phyloP scores from a whole-genome alignment of 2,113 vertebrate genomes.

The Psittacus erithacus region DNA sequence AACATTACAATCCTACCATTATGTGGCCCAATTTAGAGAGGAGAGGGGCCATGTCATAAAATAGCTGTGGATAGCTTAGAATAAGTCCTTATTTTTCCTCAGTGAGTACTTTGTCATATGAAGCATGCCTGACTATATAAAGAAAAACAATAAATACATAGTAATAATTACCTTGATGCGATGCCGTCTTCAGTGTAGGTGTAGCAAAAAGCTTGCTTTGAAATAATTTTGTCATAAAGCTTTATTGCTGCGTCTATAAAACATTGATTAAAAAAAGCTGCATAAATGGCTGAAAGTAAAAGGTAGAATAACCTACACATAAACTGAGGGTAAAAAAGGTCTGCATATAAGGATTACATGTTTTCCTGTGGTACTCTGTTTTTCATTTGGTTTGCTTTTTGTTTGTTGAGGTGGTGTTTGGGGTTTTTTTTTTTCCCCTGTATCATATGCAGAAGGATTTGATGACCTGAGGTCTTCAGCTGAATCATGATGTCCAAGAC shows the following conservation, averaged over 20 bases:
- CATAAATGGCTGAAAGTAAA: constrained; percentile 33
- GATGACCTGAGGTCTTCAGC: constrained; percentile 34
- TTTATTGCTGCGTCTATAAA: constrained; percentile 46
- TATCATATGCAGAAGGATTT: constrained; percentile 41
- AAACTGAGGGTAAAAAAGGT: neutral
- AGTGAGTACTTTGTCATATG: rapidly evolving
- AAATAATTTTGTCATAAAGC: constrained; percentile 6
- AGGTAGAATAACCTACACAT: neutral
- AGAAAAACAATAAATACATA: neutral
- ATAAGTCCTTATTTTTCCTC: neutral
- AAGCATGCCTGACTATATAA: neutral
- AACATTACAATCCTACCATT: neutral
- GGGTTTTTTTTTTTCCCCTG: neutral
- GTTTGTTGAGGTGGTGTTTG: neutral
- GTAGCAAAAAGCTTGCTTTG: constrained; percentile 14
- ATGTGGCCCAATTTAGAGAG: neutral
- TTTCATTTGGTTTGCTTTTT: neutral
- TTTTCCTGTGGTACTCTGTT: neutral
- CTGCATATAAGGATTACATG: neutral
- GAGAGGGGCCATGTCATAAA: neutral
- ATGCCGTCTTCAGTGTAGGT: neutral
- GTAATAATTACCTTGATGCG: neutral
- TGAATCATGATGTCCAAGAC: constrained; percentile 46
- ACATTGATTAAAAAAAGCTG: neutral
- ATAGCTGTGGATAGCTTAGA: neutral